These are phyloP conservation scores for Hippasteria phrygiana DNA, from an alignment of 53 echinoderm and acorn worm species.

Conservation along the genomic window DNA sequence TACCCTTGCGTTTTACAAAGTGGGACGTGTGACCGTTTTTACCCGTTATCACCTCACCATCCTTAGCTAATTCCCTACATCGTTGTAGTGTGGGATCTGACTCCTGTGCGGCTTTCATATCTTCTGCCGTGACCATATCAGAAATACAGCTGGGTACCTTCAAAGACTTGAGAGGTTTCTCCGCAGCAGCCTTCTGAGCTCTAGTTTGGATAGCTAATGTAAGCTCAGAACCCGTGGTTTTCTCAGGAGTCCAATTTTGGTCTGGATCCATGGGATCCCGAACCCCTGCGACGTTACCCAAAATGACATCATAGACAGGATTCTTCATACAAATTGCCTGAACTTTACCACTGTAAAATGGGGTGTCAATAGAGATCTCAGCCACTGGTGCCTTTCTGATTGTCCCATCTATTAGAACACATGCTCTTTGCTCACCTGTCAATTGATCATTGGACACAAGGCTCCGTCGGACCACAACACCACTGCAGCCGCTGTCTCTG, in stretches of 20 bases:
- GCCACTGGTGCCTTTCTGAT: constrained; percentile 48
- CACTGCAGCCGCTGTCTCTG: constrained; percentile 53
- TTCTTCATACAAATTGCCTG: constrained; percentile 59
- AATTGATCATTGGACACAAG: constrained; percentile 50
- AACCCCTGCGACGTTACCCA: constrained; percentile 66
- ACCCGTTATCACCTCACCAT: background rate
- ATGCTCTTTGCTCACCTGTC: constrained; percentile 40
- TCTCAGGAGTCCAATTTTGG: constrained; percentile 7
- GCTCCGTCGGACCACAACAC: constrained; percentile 36
- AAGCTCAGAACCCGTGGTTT: background rate
- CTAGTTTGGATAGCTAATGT: constrained; percentile 34
- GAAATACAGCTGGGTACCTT: constrained; percentile 50
- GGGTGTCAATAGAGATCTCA: constrained; percentile 37
- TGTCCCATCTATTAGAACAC: constrained; percentile 51
- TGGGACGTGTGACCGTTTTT: constrained; percentile 1
- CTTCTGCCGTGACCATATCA: constrained; percentile 39
- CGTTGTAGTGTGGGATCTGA: constrained; percentile 33
- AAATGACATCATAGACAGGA: constrained; percentile 68
- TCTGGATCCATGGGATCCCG: constrained; percentile 58
- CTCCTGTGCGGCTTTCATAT: constrained; percentile 39
- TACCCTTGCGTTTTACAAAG: constrained; percentile 31
- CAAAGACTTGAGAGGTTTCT: constrained; percentile 37
- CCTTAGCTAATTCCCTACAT: constrained; percentile 25
- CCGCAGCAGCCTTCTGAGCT: constrained; percentile 2
- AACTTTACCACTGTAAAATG: constrained; percentile 38